Conservation (phyloP, 2,888 invertebrate species). For the Chloromyia formosa region DNA sequence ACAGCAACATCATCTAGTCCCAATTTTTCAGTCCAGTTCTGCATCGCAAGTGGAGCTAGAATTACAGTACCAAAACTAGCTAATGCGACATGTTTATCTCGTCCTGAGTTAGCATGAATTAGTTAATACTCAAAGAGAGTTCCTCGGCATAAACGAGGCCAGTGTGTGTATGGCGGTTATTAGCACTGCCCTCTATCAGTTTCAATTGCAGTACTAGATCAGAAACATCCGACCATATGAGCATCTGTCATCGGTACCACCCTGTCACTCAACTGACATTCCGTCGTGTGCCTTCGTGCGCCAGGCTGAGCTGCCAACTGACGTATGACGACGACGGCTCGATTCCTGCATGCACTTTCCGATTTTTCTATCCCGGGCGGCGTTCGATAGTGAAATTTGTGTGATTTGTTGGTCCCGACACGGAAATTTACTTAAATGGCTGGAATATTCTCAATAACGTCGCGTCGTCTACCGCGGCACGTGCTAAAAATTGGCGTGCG, state of each 20-base stretch:
- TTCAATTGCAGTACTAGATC: neutral
- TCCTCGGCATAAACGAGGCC: too few relatives aligned
- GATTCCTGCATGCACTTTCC: conserved; percentile 37
- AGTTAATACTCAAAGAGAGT: too few relatives aligned
- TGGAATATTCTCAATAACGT: conserved; percentile 65
- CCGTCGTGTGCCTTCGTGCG: conserved; percentile 19
- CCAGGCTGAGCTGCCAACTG: conserved; percentile 25
- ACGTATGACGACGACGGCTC: conserved; percentile 37
- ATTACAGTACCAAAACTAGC: too few relatives aligned
- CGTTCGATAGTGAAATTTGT: conserved; percentile 33
- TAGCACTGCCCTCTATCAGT: too few relatives aligned
- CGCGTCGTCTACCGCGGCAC: conserved; percentile 64
- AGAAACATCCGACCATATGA: neutral
- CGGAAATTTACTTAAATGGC: conserved; percentile 58
- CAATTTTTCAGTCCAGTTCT: too few relatives aligned
- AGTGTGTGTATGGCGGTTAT: too few relatives aligned
- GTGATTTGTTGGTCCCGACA: neutral
- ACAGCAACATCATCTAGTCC: too few relatives aligned
- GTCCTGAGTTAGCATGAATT: too few relatives aligned
- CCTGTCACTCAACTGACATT: conserved; percentile 13
- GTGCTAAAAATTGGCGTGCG: conserved; percentile 57
- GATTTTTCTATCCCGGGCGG: conserved; percentile 30
- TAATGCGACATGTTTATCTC: too few relatives aligned
- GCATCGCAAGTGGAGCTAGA: too few relatives aligned
- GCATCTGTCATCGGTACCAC: conserved; percentile 1